Conservation (phyloP, 2,113 vertebrate genomes). For the Platanista minor region DNA sequence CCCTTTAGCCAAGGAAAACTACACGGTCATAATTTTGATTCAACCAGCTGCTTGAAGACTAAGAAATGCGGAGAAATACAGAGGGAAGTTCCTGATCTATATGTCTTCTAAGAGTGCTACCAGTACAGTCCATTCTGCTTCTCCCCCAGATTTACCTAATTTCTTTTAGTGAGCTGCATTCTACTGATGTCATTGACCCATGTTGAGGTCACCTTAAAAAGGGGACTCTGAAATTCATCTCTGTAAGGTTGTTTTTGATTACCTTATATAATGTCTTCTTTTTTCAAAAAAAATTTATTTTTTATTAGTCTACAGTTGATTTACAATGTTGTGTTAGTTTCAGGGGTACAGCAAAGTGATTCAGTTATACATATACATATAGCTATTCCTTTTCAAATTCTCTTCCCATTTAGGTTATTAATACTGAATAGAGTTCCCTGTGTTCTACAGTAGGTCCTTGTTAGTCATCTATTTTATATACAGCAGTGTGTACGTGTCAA, state of each 20-base stretch:
- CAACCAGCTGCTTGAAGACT: neutral
- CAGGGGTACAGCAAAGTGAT: too few relatives aligned
- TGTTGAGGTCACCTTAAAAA: neutral
- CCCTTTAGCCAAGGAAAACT: neutral
- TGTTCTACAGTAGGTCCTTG: too few relatives aligned
- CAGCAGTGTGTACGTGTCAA: too few relatives aligned
- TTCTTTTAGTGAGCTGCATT: neutral
- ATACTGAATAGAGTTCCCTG: too few relatives aligned
- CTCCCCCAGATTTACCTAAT: neutral
- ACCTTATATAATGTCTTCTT: neutral
- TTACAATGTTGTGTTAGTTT: too few relatives aligned
- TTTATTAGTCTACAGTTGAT: too few relatives aligned
- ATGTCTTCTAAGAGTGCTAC: neutral
- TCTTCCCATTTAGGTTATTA: too few relatives aligned
- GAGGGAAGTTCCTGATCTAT: neutral
- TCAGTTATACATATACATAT: too few relatives aligned
- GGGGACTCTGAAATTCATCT: neutral
- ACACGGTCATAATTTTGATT: neutral
- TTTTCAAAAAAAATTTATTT: too few relatives aligned
- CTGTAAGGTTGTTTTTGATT: neutral
- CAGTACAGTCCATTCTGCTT: neutral
- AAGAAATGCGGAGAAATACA: neutral
- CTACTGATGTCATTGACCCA: neutral
- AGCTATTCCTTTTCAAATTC: too few relatives aligned
- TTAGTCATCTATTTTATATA: too few relatives aligned